Conservation (phyloP, 2,113 vertebrate species). For the Cryptotis parvus region DNA sequence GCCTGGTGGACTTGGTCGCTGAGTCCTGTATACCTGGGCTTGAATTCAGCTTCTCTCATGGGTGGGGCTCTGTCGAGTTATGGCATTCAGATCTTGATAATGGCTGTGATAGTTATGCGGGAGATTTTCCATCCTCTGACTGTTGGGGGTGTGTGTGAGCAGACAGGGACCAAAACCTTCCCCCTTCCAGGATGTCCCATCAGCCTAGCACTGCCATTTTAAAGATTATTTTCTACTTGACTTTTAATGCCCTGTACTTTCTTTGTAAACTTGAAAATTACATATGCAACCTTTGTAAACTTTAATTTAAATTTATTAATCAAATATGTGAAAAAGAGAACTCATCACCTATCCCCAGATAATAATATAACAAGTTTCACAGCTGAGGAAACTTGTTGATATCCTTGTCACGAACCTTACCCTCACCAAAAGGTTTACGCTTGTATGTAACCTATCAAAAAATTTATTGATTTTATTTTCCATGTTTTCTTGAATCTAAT, state of each 20-base stretch:
- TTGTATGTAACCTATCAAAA: background rate
- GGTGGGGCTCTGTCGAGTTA: no score
- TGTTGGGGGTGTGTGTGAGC: no score
- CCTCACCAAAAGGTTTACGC: background rate
- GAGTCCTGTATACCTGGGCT: no score
- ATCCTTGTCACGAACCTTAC: background rate
- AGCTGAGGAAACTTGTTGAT: background rate
- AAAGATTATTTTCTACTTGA: background rate
- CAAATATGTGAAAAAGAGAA: background rate
- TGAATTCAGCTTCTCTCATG: no score
- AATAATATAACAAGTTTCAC: background rate
- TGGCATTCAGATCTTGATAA: no score
- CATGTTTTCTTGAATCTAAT: background rate
- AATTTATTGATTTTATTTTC: background rate
- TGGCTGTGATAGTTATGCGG: no score
- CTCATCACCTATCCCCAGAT: background rate
- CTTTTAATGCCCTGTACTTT: background rate
- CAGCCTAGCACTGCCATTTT: no score
- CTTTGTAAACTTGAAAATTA: background rate
- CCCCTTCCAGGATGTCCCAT: no score
- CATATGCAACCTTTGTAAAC: background rate
- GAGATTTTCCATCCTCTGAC: no score
- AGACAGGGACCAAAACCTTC: no score
- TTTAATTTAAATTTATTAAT: background rate
- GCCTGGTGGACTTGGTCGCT: no score